These are phyloP conservation scores for Aspidiotus destructor DNA, from an alignment of 2,888 invertebrate genomes.

Conservation along the genomic window DNA sequence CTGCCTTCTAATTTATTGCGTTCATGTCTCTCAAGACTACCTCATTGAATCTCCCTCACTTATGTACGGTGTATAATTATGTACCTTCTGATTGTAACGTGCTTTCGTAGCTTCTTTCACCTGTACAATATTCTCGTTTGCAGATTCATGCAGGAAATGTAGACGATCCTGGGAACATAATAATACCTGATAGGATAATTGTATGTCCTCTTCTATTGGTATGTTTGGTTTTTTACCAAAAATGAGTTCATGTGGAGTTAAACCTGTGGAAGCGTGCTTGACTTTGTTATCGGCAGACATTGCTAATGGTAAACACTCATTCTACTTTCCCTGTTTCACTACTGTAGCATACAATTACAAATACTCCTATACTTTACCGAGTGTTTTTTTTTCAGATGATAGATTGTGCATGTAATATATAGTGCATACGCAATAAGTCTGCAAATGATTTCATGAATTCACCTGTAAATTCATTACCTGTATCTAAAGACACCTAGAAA, in stretches of 20 bases:
- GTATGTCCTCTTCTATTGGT: neutral
- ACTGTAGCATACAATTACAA: neutral
- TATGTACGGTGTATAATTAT: neutral
- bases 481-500: too few relatives aligned
- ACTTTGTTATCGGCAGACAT: conserved; percentile 5
- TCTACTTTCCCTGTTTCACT: neutral
- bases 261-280: conserved; percentile 4
- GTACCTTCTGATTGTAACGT: neutral
- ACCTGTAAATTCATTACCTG: neutral
- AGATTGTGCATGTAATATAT: neutral
- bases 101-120: neutral
- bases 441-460: neutral
- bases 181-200: conserved; percentile 1
- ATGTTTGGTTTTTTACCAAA: neutral
- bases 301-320: neutral
- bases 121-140: neutral
- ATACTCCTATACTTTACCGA: conserved; percentile 6
- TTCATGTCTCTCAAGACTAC: too few relatives aligned
- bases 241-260: neutral
- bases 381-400: conserved; percentile 1
- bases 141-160: neutral
- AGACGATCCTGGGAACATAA: neutral
- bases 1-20: neutral
- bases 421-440: neutral
- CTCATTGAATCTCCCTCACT: neutral